Percentiles rank a stretch among this genome's conserved stretches.
Conservation (phyloP, 2,888 invertebrate species). For the Eristalis intricaria region DNA sequence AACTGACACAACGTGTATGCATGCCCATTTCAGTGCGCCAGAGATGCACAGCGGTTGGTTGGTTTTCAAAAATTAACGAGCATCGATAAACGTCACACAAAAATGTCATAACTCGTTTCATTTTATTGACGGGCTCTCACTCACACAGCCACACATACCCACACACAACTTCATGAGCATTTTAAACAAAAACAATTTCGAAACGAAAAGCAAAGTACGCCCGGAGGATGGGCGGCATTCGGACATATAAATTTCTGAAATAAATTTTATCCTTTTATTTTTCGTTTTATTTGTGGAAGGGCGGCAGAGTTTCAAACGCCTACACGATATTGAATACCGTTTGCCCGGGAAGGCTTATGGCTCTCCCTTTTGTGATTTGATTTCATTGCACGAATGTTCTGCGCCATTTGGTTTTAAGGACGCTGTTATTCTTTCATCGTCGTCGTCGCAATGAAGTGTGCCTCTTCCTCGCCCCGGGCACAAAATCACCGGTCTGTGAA, state of each 20-base stretch:
- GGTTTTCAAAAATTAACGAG: neutral
- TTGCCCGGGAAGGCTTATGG: neutral
- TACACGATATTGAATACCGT: constrained; percentile 16
- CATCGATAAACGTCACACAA: neutral
- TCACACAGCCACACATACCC: no score
- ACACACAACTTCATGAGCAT: neutral
- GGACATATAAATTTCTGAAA: constrained; percentile 20
- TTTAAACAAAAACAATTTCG: constrained; percentile 16
- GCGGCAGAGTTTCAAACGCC: neutral
- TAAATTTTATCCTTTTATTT: constrained; percentile 1
- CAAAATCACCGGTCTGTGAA: neutral
- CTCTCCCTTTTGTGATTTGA: constrained; percentile 16
- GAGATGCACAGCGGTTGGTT: constrained; percentile 12
- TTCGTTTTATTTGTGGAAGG: neutral
- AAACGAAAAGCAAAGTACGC: neutral
- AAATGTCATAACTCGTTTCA: constrained; percentile 6
- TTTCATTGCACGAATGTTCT: constrained; percentile 42
- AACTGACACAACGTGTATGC: constrained; percentile 50
- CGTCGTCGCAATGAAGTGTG: constrained; percentile 31
- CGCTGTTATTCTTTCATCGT: constrained; percentile 32
- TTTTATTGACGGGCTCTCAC: neutral
- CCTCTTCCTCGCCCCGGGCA: neutral
- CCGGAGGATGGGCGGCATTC: neutral
- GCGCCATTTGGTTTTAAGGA: constrained; percentile 41
- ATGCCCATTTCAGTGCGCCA: constrained; percentile 45